Evolutionary conservation across 2,888 invertebrate species (phyloP), one percentile per base, ranked within the genome.

Genomic region (Didymodactylos carnosus): DNA sequence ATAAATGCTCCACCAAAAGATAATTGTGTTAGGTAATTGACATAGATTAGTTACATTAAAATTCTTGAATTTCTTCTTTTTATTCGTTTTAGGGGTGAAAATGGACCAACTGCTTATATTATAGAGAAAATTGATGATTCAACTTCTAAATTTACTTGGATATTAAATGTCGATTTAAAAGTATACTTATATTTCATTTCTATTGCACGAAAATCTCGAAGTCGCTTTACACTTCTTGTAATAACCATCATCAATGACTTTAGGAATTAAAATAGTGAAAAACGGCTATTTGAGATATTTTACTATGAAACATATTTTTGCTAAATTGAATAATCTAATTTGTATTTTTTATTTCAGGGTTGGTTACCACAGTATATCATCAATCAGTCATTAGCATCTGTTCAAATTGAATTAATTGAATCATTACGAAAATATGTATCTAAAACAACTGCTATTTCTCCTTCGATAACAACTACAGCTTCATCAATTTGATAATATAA

Each of bases 341-440:
- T n/a, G n/a, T n/a, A n/a, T n/a, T n/a, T n/a, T n/a, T n/a, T n/a
- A n/a, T n/a, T n/a, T n/a, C 16, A 70, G 70, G 73, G 73, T 7
- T 73, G 73, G 73, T 27, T 73, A 41, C 73, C 73, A 14, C 73
- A 73, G 25, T 71, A 71, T 62, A 41, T 73, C 5, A 73, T 73
- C 19, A 70, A 73, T 40, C 46, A 46, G 49, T 39, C 73, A 23
- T 71, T 73, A 13, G 43, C 35, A 14, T 23, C 14, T 25, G 53
- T 43, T 29, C 73, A 73, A 71, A 46, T 69, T 43, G 71, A 39
- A 23, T 70, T 73, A 35, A 46, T 73, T 23, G 49, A 69, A 43
- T 49, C 70, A 16, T 46, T 73, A 16, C 29, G 51, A 46, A 73
- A 73, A n/a, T 51, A 73, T 73, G 27, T 71, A 49, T n/a, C 62